These are phyloP conservation scores for Ameiurus melas DNA, from an alignment of 2,113 vertebrate species.

Conservation along the genomic window DNA sequence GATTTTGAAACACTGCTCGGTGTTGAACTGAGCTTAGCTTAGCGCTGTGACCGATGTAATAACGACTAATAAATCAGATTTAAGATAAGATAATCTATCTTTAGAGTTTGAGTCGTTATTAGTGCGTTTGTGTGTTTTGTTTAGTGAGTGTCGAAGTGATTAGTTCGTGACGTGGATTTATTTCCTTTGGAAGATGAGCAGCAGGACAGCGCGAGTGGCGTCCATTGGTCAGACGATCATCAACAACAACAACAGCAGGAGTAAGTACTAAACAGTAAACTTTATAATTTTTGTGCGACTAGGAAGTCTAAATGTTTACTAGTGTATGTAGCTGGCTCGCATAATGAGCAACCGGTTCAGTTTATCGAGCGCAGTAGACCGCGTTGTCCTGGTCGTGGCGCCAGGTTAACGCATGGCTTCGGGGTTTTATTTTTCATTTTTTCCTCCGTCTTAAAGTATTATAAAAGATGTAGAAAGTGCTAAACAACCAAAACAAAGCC, in stretches of 20 bases:
- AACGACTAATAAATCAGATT: not conserved
- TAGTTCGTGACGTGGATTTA: not conserved
- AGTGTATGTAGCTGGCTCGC: not conserved
- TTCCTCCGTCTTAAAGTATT: not conserved
- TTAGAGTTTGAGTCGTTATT: not conserved
- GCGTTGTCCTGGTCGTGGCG: not conserved
- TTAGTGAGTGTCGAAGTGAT: not conserved
- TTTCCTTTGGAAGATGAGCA: slow-evolving; percentile 39
- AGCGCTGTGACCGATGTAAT: not conserved
- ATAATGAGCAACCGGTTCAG: not conserved
- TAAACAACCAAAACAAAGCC: not conserved
- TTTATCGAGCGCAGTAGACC: not conserved
- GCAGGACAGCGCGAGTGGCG: slow-evolving; percentile 16
- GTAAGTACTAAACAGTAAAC: not conserved
- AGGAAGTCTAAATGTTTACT: not conserved
- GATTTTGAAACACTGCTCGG: slow-evolving; percentile 18
- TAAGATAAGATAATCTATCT: not conserved
- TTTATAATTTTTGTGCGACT: not conserved
- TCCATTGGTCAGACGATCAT: not conserved
- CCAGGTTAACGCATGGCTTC: not conserved
- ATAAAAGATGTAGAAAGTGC: not conserved
- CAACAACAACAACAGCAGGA: slow-evolving; percentile 10
- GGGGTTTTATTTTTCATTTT: no score
- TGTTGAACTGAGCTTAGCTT: no score
- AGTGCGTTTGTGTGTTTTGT: not conserved